Evolutionary conservation across 2,797 vertebrate species (phyloP), one percentile per base, ranked within the genome.

Genomic region (Halcyon badia): DNA sequence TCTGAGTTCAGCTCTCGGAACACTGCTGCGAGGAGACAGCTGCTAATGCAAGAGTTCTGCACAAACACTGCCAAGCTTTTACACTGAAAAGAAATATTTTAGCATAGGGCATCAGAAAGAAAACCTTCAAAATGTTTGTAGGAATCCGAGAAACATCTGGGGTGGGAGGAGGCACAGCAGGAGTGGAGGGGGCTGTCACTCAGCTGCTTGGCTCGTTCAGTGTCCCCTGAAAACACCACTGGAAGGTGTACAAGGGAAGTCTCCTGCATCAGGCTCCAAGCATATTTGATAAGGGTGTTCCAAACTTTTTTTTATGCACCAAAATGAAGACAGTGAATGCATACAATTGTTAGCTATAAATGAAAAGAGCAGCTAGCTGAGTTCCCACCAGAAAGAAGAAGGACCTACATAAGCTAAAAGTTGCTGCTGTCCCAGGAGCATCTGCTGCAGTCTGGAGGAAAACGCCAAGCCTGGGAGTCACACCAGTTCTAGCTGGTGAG

Each of bases 261-360:
- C 57, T 54, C 3, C 33, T 25, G 24, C 13, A 24, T 51, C 62
- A 52, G 41, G 25, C 2, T 76, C 58, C 0, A 1, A 31, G 4
- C 0, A 0, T 42, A 18, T 52, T 62, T 69, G 33, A 5, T 42
- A 61, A 56, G 2, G 4, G 5, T 2, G 0, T 11, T 5, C 4
- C 33, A 75, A 90, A 44, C 15, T 31, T 16, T 33, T 21, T 15
- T 65, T 37, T 37, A 57, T 1, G 41, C 54, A 64, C 10, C 39
- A 75, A 56, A 78, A 46, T 10, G 7, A 64, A 52, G 61, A 58
- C 26, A 51, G 5, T 11, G 28, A 58, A 13, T 33, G 14, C 5
- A 7, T 42, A 31, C 10, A 46, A 28, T 42, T 39, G 21, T 49
- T 33, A 56, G 9, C 15, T 33, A 31, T 33, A 46, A 39, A n/a